A percentile compares a stretch with the other conserved stretches of the same genome.
These are phyloP conservation scores for Stenodema calcarata DNA, from an alignment of 2,888 invertebrate species.

Conservation along the genomic window DNA sequence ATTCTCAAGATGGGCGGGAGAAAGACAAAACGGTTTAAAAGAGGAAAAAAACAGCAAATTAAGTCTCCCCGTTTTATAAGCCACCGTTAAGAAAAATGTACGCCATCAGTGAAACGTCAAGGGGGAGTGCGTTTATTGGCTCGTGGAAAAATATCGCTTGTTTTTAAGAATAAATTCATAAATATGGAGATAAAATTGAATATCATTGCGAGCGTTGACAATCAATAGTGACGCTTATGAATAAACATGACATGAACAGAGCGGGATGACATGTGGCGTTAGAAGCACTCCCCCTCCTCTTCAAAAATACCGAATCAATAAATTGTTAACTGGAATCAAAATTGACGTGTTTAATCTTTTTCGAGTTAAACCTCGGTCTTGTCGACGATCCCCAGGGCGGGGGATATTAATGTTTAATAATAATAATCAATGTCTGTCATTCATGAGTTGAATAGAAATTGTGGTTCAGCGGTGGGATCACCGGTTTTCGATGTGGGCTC, in stretches of 20 bases:
- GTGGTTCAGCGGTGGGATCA: too few species aligned
- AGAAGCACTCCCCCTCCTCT: not conserved
- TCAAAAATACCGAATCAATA: too few species aligned
- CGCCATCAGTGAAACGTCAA: constrained; percentile 37
- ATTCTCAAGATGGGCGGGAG: not conserved
- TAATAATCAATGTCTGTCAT: too few species aligned
- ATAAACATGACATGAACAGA: not conserved
- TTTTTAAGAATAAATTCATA: constrained; percentile 14
- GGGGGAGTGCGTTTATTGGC: constrained; percentile 23
- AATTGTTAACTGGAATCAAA: too few species aligned
- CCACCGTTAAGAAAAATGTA: constrained; percentile 28
- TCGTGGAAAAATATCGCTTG: constrained; percentile 12
- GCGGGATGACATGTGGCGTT: not conserved
- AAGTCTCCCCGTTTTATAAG: constrained; percentile 28
- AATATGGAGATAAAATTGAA: constrained; percentile 32
- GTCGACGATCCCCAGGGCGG: too few species aligned
- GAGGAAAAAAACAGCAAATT: constrained; percentile 9
- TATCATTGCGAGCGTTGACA: not conserved
- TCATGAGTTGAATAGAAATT: too few species aligned
- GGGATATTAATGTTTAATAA: too few species aligned
- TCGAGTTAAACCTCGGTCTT: too few species aligned
- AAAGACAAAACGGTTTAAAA: not conserved
- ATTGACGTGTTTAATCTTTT: too few species aligned
- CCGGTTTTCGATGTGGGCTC: too few species aligned
- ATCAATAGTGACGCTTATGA: not conserved